phyloP scores from a whole-genome alignment of 2,888 invertebrate species.

The Sicus ferrugineus region DNA sequence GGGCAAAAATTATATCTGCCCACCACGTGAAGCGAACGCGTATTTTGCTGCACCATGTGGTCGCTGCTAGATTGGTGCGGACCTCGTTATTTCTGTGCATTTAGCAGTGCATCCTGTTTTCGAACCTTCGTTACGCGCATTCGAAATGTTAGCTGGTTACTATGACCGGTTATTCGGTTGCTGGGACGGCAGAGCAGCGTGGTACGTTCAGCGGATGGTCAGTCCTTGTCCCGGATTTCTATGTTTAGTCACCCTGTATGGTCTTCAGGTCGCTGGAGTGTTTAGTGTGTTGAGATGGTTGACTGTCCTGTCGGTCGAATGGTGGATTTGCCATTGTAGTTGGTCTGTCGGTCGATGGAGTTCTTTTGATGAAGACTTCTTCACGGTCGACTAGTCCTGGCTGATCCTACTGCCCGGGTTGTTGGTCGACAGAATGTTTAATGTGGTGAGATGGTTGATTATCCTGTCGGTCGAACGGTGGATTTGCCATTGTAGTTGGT shows the following conservation, averaged over 20 bases:
- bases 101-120: slow-evolving; percentile 42
- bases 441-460: background rate
- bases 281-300: background rate
- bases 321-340: too few species aligned
- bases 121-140: slow-evolving; percentile 13
- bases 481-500: too few species aligned
- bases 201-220: too few species aligned
- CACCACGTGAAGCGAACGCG: slow-evolving; percentile 30
- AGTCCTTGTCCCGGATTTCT: too few species aligned
- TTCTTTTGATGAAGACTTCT: background rate
- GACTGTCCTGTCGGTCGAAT: background rate
- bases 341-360: background rate
- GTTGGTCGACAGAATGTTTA: background rate
- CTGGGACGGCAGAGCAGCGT: background rate
- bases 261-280: background rate
- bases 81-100: slow-evolving; percentile 41
- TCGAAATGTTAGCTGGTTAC: background rate
- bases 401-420: background rate
- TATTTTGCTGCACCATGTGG: slow-evolving; percentile 34
- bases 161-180: background rate
- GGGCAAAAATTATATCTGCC: slow-evolving; percentile 27
- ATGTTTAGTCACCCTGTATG: background rate
- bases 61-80: slow-evolving; percentile 7
- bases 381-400: background rate
- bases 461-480: background rate